Conservation (phyloP, 2,113 vertebrate genomes). For the Heptranchias perlo region DNA sequence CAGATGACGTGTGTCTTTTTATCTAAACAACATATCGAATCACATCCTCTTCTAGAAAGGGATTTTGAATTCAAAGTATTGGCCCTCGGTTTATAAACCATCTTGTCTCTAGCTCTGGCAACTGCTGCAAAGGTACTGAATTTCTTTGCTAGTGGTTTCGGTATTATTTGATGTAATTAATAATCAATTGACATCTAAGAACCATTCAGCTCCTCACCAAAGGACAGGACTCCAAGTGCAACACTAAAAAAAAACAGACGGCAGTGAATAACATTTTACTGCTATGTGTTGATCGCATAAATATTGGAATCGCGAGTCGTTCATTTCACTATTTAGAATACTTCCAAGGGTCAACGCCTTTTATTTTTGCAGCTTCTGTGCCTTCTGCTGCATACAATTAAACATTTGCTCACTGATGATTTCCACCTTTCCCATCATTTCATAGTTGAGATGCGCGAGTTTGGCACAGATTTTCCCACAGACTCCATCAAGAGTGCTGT, state of each 20-base stretch:
- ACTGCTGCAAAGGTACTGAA: neutral
- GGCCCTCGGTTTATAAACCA: neutral
- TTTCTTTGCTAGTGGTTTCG: neutral
- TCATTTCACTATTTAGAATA: neutral
- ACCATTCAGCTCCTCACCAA: neutral
- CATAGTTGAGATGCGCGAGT: neutral
- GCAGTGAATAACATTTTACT: neutral
- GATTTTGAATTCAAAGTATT: neutral
- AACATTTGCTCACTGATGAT: neutral
- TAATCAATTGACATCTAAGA: neutral
- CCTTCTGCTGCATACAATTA: neutral
- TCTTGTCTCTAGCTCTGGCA: neutral
- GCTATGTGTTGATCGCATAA: neutral
- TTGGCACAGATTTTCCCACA: neutral
- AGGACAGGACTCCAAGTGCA: neutral
- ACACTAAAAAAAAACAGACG: neutral
- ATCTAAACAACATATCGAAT: neutral
- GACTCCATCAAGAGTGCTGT: neutral
- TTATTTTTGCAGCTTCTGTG: neutral
- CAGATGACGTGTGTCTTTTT: neutral
- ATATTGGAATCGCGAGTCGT: neutral
- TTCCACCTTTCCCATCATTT: neutral
- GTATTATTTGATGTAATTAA: neutral
- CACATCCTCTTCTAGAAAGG: neutral
- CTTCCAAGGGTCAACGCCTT: neutral